Base-by-base conservation (phyloP, 1,140 invertebrate species). In the Agraylea sexmaculata region DNA sequence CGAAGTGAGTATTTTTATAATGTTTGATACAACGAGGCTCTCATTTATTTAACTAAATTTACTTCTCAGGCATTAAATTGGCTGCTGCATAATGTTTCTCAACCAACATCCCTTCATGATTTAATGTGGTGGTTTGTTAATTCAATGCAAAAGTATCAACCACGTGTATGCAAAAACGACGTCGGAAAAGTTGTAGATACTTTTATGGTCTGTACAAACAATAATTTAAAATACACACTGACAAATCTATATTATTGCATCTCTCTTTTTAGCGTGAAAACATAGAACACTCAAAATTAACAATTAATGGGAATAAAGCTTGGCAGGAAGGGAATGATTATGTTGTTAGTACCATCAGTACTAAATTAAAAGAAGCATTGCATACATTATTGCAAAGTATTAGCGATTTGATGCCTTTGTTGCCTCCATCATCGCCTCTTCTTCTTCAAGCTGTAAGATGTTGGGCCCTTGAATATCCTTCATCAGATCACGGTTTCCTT, bases 391-490 rank as follows among this genome's bases (percentile, higher is more conserved):
- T 97, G 17, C 88, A 93, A 60, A 90, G 88, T 0, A 83, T 96
- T 35, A 83, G 89, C 7, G 87, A 94, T 56, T 69, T 95, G 10
- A 94, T 94, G 73, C 79, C 91, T n/a, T 68, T 87, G 19, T 66
- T 94, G 40, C 87, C 88, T 0, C 74, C 83, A 35, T 85, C 88
- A 1, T 91, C 87, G 11, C 74, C 89, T 1, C 63, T 92, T 2
- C 83, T 91, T 54, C 80, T 91, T 60, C 90, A 92, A 63, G 91
- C 91, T 2, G 83, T 97, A 10, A 72, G 87, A 47, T 95, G 91
- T 61, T 96, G 89, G 80, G 88, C 86, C 18, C 76, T 96, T 22
- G 76, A 80, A 50, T 96, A 95, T 59, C 78, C 80, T 4, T 74
- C 83, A 17, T 73, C 80, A 2, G 92, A 97, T 64, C 89, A 95